Evolutionary conservation across 2,113 vertebrate genomes (phyloP).

Genomic region (Istiophorus platypterus): DNA sequence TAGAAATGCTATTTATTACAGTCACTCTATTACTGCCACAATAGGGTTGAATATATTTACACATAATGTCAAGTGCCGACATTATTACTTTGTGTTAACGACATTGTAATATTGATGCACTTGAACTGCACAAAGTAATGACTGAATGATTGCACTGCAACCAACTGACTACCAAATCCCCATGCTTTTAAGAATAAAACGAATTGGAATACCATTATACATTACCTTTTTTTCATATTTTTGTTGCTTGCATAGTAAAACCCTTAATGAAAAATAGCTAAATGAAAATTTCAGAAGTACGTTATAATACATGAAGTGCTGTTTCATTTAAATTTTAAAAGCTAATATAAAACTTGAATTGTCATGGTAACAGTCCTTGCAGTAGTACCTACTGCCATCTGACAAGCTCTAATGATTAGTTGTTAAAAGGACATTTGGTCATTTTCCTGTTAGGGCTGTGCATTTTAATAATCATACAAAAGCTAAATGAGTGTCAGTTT

Average conservation of each 20-base stretch:
- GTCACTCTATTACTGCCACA: neutral
- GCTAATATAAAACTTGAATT: constrained; percentile 43
- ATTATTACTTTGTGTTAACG: neutral
- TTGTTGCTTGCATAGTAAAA: neutral
- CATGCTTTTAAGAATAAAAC: neutral
- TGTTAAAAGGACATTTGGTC: constrained; percentile 55
- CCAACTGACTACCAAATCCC: neutral
- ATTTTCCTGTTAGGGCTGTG: constrained; percentile 34
- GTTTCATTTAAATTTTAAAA: constrained; percentile 50
- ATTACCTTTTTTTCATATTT: neutral
- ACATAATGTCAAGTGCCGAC: constrained; percentile 12
- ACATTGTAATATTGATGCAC: neutral
- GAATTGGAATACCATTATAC: neutral
- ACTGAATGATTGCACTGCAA: neutral
- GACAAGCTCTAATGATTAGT: constrained; percentile 45
- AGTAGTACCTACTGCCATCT: constrained; percentile 11
- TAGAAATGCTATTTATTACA: neutral
- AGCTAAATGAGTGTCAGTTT: constrained; percentile 54
- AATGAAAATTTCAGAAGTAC: constrained; percentile 27
- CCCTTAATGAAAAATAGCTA: constrained; percentile 20
- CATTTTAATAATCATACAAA: constrained; percentile 54
- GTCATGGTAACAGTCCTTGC: constrained; percentile 6
- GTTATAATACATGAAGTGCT: constrained; percentile 37
- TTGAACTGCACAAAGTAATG: neutral
- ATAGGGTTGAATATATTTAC: constrained; percentile 2